These are phyloP conservation scores for Galerucella calmariensis DNA, from an alignment of 2,888 invertebrate genomes.

Conservation along the genomic window DNA sequence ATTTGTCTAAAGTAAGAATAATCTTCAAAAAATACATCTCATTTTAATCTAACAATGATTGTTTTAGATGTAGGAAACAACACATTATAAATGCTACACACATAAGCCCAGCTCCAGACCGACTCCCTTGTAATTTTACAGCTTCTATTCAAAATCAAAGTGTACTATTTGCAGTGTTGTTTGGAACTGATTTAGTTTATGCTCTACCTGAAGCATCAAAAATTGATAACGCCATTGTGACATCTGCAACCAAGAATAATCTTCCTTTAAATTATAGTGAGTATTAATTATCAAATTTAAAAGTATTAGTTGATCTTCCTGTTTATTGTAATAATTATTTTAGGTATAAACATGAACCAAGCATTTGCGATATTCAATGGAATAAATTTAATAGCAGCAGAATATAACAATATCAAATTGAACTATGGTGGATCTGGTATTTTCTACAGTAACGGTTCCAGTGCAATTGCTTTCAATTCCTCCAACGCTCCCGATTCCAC, in stretches of 20 bases:
- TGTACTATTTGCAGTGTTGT: constrained; percentile 34
- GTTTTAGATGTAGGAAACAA: constrained; percentile 36
- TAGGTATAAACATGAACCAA: constrained; percentile 34
- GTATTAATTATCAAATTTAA: background rate
- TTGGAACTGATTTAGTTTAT: constrained; percentile 33
- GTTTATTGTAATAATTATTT: background rate
- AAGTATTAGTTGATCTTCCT: no score
- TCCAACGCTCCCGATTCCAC: background rate
- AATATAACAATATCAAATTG: constrained; percentile 11
- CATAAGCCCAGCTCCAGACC: constrained; percentile 9
- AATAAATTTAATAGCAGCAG: constrained; percentile 38
- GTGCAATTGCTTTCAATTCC: constrained; percentile 17
- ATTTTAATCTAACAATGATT: background rate
- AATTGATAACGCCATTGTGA: constrained; percentile 33
- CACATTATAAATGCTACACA: constrained; percentile 14
- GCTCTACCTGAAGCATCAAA: constrained; percentile 13
- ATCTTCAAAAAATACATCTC: background rate
- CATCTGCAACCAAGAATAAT: constrained; percentile 29
- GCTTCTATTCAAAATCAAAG: constrained; percentile 28
- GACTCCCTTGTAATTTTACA: constrained; percentile 27
- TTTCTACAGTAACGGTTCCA: constrained; percentile 35
- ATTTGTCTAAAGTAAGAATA: constrained; percentile 32
- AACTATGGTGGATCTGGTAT: constrained; percentile 36
- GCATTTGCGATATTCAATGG: constrained; percentile 37
- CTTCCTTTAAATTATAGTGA: constrained; percentile 34